A percentile compares a stretch with the other conserved stretches of the same genome.
phyloP scores from a whole-genome alignment of 2,888 invertebrate species.

The Himalopsyche tibetana region DNA sequence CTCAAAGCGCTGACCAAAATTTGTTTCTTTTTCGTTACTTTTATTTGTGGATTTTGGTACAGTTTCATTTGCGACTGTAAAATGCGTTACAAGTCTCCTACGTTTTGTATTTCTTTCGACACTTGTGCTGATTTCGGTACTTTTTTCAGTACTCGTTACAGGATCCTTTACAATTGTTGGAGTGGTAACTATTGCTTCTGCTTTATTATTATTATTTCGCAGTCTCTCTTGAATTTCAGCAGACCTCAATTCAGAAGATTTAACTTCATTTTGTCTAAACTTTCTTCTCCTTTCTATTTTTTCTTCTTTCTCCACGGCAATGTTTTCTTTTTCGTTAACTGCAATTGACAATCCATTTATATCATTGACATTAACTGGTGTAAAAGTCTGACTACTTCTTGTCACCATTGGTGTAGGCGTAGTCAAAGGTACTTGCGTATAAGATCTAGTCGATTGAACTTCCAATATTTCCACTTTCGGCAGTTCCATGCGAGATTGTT shows the following conservation, averaged over 20 bases:
- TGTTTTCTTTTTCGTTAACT: slow-evolving; percentile 58
- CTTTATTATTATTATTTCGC: not conserved
- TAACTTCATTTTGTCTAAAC: slow-evolving; percentile 38
- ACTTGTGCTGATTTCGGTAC: slow-evolving; percentile 56
- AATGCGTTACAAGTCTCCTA: slow-evolving; percentile 49
- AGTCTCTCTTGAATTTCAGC: not conserved
- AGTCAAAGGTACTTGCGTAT: not conserved
- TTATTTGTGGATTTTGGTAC: slow-evolving; percentile 34
- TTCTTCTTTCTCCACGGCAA: slow-evolving; percentile 55
- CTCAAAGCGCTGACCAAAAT: slow-evolving; percentile 48
- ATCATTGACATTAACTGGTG: slow-evolving; percentile 62
- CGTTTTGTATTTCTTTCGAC: slow-evolving; percentile 53
- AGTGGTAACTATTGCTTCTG: not conserved
- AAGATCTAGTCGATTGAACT: slow-evolving; percentile 49
- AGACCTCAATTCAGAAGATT: not conserved
- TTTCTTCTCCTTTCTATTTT: slow-evolving; percentile 44
- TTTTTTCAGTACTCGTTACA: slow-evolving; percentile 57
- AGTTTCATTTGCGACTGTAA: slow-evolving; percentile 36
- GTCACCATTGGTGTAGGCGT: not conserved
- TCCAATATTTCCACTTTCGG: slow-evolving; percentile 65
- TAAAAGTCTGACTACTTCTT: slow-evolving; percentile 58
- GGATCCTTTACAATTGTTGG: slow-evolving; percentile 12
- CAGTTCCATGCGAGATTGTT: slow-evolving; percentile 61
- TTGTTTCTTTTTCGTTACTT: slow-evolving; percentile 50
- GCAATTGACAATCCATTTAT: slow-evolving; percentile 61